Evolutionary conservation across 2,797 vertebrate genomes (phyloP), one percentile per base, ranked within the genome.

Genomic region (Hirundo rustica): DNA sequence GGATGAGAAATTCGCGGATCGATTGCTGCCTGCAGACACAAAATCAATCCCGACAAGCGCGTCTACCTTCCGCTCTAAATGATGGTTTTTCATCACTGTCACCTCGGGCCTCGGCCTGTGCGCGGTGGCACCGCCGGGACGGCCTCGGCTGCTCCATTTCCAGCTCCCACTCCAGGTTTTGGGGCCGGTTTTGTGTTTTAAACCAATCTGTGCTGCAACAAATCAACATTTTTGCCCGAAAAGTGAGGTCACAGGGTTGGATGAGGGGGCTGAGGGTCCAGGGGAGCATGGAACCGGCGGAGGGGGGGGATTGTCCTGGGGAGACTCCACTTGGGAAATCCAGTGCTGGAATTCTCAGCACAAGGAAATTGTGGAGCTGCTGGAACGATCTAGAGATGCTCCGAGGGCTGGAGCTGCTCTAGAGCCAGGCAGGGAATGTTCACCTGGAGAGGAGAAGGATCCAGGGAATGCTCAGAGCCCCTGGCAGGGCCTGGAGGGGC

Each of bases 231-330:
- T 4, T 16, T 9, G 23, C 3, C 40, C 32, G 34, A 18, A 26
- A 53, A 18, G 38, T 1, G 57, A 71, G 21, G 47, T 4, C 16
- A 13, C 26, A 11, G 47, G 11, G 0, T 7, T 3, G 27, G 36
- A 4, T 7, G 30, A 22, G 21, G 11, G 16, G 5, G 12, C 2
- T 50, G 64, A 34, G 55, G 55, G 11, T 25, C 13, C 36, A 34
- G 25, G 25, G 10, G 18, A 4, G 0, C 22, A 1, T 2, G 23
- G 62, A 15, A 7, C 1, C 3, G 53, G 6, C 2, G 48, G 42
- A 64, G 34, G 6, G 34, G 48, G 8, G 50, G 25, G 16, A 73
- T 30, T 36, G 55, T 11, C 29, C 80, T 40, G 10, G 58, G 40
- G 13, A 15, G 4, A 9, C 3, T 19, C 50, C 34, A 7, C 29